Percentiles rank a stretch among this genome's conserved stretches.
Evolutionary conservation across 2,797 vertebrate species (phyloP).

Genomic region (Ispidina lecontei): DNA sequence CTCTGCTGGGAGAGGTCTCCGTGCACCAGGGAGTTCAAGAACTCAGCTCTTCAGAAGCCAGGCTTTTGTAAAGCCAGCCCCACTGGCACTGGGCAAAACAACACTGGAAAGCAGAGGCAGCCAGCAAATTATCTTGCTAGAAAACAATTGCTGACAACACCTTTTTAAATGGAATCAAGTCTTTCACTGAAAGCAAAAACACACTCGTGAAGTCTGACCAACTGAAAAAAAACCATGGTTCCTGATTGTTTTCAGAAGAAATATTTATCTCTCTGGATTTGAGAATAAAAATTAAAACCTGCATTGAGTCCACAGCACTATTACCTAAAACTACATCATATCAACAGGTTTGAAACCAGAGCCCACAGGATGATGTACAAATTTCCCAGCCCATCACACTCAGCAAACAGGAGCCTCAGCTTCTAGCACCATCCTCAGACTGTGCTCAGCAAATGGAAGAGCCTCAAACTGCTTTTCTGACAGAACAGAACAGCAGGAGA

Average conservation of each 20-base stretch:
- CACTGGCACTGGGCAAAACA: background rate
- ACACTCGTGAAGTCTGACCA: background rate
- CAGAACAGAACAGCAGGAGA: background rate
- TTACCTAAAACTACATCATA: background rate
- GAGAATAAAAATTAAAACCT: background rate
- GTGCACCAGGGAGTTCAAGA: rapidly evolving
- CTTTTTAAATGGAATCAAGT: background rate
- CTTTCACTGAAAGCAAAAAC: background rate
- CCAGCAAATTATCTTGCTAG: background rate
- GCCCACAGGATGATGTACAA: background rate
- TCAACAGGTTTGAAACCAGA: background rate
- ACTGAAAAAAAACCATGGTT: background rate
- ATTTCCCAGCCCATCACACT: background rate
- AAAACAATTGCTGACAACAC: background rate
- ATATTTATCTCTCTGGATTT: background rate
- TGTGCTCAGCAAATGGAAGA: background rate
- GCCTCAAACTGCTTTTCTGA: background rate
- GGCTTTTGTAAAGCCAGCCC: background rate
- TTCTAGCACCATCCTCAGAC: background rate
- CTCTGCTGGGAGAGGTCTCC: background rate
- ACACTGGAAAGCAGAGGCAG: background rate
- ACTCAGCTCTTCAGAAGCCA: background rate
- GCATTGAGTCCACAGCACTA: background rate
- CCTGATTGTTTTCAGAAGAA: background rate
- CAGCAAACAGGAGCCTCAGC: background rate